These are phyloP conservation scores for Lasiurus cinereus DNA, from an alignment of 2,113 vertebrate genomes.

Conservation along the genomic window DNA sequence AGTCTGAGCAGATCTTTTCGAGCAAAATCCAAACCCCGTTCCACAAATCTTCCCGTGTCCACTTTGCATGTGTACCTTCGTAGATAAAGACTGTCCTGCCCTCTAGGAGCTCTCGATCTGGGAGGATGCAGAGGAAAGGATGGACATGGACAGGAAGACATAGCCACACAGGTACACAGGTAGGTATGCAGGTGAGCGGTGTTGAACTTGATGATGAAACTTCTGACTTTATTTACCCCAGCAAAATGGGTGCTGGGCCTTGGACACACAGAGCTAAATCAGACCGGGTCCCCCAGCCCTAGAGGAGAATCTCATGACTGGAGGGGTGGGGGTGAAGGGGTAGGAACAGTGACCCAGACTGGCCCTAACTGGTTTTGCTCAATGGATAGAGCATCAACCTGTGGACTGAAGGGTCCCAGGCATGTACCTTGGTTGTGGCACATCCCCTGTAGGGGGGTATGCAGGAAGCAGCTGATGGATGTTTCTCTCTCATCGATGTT, in stretches of 20 bases:
- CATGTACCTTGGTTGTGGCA: no score
- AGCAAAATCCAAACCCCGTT: constrained; percentile 21
- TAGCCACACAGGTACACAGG: neutral
- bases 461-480: no score
- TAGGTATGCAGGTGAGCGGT: neutral
- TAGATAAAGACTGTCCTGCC: neutral
- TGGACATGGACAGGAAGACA: neutral
- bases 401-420: no score
- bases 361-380: no score
- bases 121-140: neutral
- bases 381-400: no score
- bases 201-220: neutral
- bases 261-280: neutral
- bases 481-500: no score
- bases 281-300: neutral
- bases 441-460: no score
- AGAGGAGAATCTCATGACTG: neutral
- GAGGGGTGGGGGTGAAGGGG: no score
- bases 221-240: neutral
- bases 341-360: rapidly evolving
- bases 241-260: neutral
- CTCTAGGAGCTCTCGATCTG: neutral
- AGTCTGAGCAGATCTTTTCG: neutral
- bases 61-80: neutral
- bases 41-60: neutral